Base-by-base conservation (phyloP, 2,113 vertebrate genomes). In the Spheniscus mendiculus region DNA sequence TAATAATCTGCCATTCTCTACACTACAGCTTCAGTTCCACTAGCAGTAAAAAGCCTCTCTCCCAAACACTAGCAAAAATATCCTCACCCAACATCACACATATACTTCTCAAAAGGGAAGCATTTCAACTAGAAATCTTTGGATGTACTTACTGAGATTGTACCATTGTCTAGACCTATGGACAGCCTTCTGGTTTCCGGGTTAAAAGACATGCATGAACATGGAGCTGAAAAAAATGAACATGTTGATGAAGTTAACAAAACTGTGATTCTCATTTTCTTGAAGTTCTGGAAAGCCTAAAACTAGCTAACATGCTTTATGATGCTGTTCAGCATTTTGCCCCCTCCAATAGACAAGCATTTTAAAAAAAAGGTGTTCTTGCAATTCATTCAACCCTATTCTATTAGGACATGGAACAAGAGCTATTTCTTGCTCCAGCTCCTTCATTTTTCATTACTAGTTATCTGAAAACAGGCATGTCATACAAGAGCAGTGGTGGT, bases 161-260 rank as follows among this genome's bases (percentile, higher is more conserved):
- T 98, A 98, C 99, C 99, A 96, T 98, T 99, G 96, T 99, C 99
- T 99, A 99, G 99, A 94, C 99, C 99, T 97, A 99, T 97, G 67
- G 99, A 99, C 93, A 99, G 98, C 98, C 99, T 99, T 98, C 99
- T 99, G 90, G 99, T 99, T 98, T 99, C 99, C 63, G 99, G 99
- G 96, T 99, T 99, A 98, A 99, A 99, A 98, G 99, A 99, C 99
- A 99, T 99, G 95, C 99, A 99, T 97, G 99, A 99, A 98, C 99
- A 99, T 73, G 98, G 98, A 94, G 99, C 99, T 99, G 98, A 95
- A 98, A 98, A 97, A 98, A 98, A 98, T 98, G 97, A 98, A 98
- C 97, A 98, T 97, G 97, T 97, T 98, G 97, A 96, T 98, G 98
- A 98, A 95, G 94, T 98, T 98, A 98, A 98, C 97, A 98, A 98